Evolutionary conservation across 2,888 invertebrate genomes (phyloP).

Genomic region (Taphrorychus bicolor): DNA sequence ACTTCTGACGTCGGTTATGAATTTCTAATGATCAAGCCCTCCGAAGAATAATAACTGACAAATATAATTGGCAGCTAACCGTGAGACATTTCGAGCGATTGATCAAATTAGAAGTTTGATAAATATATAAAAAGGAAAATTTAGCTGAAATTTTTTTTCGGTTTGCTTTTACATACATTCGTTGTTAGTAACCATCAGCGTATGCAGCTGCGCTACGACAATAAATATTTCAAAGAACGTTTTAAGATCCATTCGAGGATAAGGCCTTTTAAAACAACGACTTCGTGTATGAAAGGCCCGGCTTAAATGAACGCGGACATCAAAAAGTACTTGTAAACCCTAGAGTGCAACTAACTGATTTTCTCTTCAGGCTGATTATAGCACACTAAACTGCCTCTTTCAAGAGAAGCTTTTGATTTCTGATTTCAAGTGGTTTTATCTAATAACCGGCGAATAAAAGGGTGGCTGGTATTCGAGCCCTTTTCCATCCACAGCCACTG

Average conservation of each 20-base stretch:
- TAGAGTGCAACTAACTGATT: constrained; percentile 30
- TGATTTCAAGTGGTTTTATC: constrained; percentile 29
- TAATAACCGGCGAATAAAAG: constrained; percentile 11
- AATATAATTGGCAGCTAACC: constrained; percentile 28
- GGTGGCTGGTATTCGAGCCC: too few species aligned
- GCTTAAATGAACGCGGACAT: constrained; percentile 16
- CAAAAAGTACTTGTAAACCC: constrained; percentile 11
- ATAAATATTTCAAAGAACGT: constrained; percentile 49
- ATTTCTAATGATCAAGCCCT: constrained; percentile 30
- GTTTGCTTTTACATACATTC: background rate
- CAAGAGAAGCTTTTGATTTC: constrained; percentile 18
- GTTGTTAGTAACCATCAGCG: too few species aligned
- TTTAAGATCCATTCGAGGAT: constrained; percentile 45
- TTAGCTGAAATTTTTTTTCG: background rate
- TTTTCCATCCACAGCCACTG: too few species aligned
- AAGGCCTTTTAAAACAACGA: constrained; percentile 48
- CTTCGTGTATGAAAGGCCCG: constrained; percentile 38
- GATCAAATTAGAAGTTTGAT: background rate
- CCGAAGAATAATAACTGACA: constrained; percentile 26
- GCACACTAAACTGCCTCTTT: background rate
- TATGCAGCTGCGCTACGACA: constrained; percentile 47
- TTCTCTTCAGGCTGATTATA: constrained; percentile 19
- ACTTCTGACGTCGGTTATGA: constrained; percentile 22
- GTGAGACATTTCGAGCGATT: constrained; percentile 15
- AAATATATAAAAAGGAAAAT: background rate